Conservation (phyloP, 2,113 vertebrate species). For the Aramus guarauna region DNA sequence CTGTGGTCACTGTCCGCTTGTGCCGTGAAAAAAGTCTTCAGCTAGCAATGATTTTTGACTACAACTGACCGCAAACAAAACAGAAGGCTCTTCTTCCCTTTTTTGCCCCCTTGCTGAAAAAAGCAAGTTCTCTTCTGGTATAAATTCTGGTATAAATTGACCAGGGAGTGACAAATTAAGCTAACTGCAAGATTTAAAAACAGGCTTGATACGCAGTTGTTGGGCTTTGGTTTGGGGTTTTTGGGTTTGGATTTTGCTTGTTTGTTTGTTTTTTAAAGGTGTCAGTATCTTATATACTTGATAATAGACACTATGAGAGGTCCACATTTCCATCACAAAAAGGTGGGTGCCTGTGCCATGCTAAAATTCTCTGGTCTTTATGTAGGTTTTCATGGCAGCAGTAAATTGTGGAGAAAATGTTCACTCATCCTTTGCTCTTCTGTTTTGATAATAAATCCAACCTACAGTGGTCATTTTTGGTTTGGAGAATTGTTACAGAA, state of each 20-base stretch:
- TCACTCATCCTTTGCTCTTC: neutral
- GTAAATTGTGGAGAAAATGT: neutral
- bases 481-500: neutral
- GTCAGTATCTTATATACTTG: neutral
- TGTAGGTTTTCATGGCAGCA: neutral
- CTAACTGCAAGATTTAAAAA: neutral
- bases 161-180: neutral
- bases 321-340: neutral
- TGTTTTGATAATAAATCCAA: neutral
- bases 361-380: neutral
- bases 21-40: neutral
- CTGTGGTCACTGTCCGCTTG: neutral
- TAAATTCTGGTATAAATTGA: neutral
- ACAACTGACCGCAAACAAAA: neutral
- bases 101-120: neutral
- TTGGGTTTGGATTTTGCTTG: too few species aligned
- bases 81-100: neutral
- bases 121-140: neutral
- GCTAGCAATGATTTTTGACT: neutral
- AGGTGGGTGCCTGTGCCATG: neutral
- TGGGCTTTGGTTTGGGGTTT: neutral
- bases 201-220: neutral
- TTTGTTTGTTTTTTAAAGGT: neutral
- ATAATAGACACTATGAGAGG: neutral
- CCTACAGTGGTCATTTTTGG: neutral